Base-by-base conservation (phyloP, 1,140 invertebrate species). In the Brachionus rotundiformis region DNA sequence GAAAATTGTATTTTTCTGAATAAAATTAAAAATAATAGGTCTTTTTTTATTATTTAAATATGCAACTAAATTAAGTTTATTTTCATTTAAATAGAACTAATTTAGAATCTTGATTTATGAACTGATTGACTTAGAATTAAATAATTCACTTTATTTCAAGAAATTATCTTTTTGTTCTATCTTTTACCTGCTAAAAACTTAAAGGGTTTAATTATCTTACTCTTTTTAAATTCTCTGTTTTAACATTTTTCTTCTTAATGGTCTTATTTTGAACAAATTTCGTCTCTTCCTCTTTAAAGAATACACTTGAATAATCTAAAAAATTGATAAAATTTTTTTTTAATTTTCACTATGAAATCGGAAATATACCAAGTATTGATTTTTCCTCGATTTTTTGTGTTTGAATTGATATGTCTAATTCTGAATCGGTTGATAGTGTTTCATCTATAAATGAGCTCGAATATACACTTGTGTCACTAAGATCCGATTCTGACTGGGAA, bases 221-320 rank as follows among this genome's bases (percentile, higher is more conserved):
- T n/a, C 2, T 27, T 63, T 31, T 63, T 13, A 63, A 29, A 31
- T 63, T n/a, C 61, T 27, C n/a, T 13, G 11, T 29, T 63, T 29
- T 33, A n/a, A n/a, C n/a, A n/a, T n/a, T n/a, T n/a, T n/a, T n/a
- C n/a, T n/a, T n/a, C n/a, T n/a, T n/a, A n/a, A n/a, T n/a, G n/a
- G n/a, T 5, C 1, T 29, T 13, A 2, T 29, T 63, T 63, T 33
- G 25, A 29, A 16, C 10, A n/a, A 23, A 7, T 63, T 63, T 63
- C 29, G 1, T 29, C 25, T 33, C 11, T 13, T 31, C 16, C 23
- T 29, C 61, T 63, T 33, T 33, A 29, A 29, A 27, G 29, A 63
- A 63, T 29, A 63, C 25, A n/a, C 27, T 63, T 16, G 61, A 63
- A 63, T 33, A 33, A 31, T 63, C 61, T 63, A 29, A 63, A 63